Evolutionary conservation across 1,140 invertebrate genomes (phyloP), one percentile per base, ranked within the genome.

Genomic region (Linepithema humile): DNA sequence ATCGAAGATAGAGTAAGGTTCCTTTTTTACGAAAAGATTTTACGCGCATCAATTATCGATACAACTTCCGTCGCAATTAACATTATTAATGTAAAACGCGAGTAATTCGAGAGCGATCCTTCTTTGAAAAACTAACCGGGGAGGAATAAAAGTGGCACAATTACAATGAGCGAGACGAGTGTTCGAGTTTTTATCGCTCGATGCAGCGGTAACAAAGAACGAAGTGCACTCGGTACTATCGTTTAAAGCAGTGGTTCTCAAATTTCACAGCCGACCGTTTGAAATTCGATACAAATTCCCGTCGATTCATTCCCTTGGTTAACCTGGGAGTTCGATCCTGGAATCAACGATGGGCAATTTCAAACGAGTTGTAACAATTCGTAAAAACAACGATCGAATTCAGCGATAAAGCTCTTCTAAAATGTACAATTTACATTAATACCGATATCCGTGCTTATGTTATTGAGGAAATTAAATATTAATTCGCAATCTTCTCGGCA

Each of bases 241-340:
- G 35, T 32, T 53, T 38, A 40, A 69, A 69, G 32, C 35, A 69
- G 75, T 45, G 75, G 62, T 38, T 78, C 75, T 78, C 75, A 78
- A 55, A 78, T 78, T 40, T 55, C n/a, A n/a, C n/a, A n/a, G n/a
- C 43, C 1, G 38, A 29, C 2, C 29, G 17, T 7, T 35, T 38
- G 32, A 53, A 53, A 67, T 17, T 40, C 35, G 60, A 78, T 64
- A 20, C 10, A 7, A n/a, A 38, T 38, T 38, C 60, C 53, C 60
- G 10, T 35, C 15, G 12, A 45, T 48, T 50, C 15, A 15, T n/a
- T 26, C 7, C 7, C 29, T 73, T n/a, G 57, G 12, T 64, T 64
- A 48, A 48, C 7, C 12, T 23, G 20, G n/a, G 5, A 74, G 7
- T 40, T 26, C 23, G 35, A 38, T 17, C 29, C 10, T 12, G 17